Base-by-base conservation (phyloP, 2,888 invertebrate species). In the Myopa testacea region DNA sequence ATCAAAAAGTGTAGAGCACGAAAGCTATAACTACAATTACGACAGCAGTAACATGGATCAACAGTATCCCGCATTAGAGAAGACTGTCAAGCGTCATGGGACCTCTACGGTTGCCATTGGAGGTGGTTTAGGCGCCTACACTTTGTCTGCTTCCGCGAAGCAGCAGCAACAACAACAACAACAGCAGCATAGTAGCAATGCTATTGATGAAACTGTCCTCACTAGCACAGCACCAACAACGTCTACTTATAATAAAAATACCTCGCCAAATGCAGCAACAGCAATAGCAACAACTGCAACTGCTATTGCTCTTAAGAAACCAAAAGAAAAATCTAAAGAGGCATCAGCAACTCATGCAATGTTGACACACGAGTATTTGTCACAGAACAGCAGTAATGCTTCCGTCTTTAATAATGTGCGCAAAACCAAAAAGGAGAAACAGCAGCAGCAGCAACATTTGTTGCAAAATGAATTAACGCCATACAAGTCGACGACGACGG, bases 1-100 rank as follows among this genome's bases (percentile, higher is more conserved):
- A 83, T 89, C 89, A 4, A 90, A 88, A 78, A 90, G 89, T 81
- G 87, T 89, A 67, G 89, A 90, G 75, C 85, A 86, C 68, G 88
- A 89, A 78, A 84, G 84, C 80, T 85, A 86, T 52, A 83, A 81
- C 80, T 85, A 86, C 58, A 83, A 81, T 73, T 86, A 84, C 77
- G 87, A 88, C 76, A 88, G 85, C 80, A 87, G 86, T 80, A 89
- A 89, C 79, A 78, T 87, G 78, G 87, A 87, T 79, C 82, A 86
- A 62, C 90, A 90, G 79, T 90, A 90, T 84, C 90, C 90, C 50
- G 90, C 90, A 67, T 82, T 90, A 37, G 90, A 90, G 81, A 89
- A 89, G 84, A 89, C 90, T 0, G 85, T 90, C 38, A 87, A 90
- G 84, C 83, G 87, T 74, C 88, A 88, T 82, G 88, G 85, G 79